Base-by-base conservation (phyloP, 1,140 invertebrate genomes). In the Lepidostoma basale region DNA sequence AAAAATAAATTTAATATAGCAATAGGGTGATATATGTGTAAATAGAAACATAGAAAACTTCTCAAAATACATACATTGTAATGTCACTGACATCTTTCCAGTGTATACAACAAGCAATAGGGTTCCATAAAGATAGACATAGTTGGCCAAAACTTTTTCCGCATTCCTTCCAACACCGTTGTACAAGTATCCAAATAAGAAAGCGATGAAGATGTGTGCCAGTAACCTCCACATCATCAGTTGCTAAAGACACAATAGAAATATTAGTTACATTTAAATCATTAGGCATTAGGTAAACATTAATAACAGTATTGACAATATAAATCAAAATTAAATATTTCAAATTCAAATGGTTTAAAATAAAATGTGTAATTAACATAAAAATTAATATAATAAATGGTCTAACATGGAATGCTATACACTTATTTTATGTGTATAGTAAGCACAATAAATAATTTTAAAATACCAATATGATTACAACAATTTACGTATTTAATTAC, bases 51-150 rank as follows among this genome's bases (percentile, higher is more conserved):
- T n/a, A n/a, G n/a, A n/a, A n/a, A n/a, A n/a, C n/a, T n/a, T n/a
- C n/a, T n/a, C n/a, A 56, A 36, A 12, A 5, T 36, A 91, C 92
- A 94, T 86, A 96, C 95, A 97, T 60, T 93, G 93, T 68, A 97
- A 82, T 42, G 95, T 93, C n/a, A 96, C 96, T 3, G 95, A 93
- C 95, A 97, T 97, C 81, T 97, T 92, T 52, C 95, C 94, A 8
- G 95, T 96, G 75, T 97, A 97, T 68, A 97, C 93, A 14, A 97
- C 85, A 62, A 98, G 89, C 44, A 98, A 80, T 75, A 96, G 88
- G 12, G 92, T 91, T 69, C 96, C 96, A 77, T 97, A 98, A 1
- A 98, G 79, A 74, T 94, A 97, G 2, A 94, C 92, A 73, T 94
- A 93, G 81, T 98, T 98, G 62, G 92, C 95, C 45, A 95, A 86